Base-by-base conservation (phyloP, 2,113 vertebrate species). In the Pantherophis guttatus region DNA sequence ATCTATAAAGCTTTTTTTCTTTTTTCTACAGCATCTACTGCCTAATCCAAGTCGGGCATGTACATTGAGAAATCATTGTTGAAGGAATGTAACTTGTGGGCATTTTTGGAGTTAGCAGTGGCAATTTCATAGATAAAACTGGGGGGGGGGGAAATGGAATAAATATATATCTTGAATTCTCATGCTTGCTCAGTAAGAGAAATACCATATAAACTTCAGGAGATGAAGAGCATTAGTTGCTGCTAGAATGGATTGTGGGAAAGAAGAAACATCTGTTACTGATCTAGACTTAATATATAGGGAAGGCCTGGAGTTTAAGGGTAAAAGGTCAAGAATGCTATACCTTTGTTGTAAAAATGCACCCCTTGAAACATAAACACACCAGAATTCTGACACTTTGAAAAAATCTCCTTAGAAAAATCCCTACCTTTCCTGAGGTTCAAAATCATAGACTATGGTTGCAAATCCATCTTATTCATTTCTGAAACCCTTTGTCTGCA, bases 191-290 rank as follows among this genome's bases (percentile, higher is more conserved):
- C 93, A 75, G 59, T 94, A 70, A 95, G 26, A 29, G 54, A 94
- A 48, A 87, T 17, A 48, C 94, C 93, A 91, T 91, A 81, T 70
- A 93, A 95, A 91, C 86, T 95, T 95, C 62, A 81, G 92, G 87
- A 94, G 95, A 44, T 65, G 92, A 95, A 70, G 65, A 90, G 19
- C 88, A 89, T 93, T 94, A 93, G 91, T 88, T 94, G 57, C 91
- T 90, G 94, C 93, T 93, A 90, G 44, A 95, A 93, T 0, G 29
- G 3, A 58, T 90, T 17, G 39, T 85, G 57, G 57, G 75, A 95
- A 93, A 94, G 87, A 91, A 92, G 92, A 87, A 96, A 93, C 59
- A 95, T 96, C 93, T 95, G 89, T 93, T 94, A 53, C 23, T 0
- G 86, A 81, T 86, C 52, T 23, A 19, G 52, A 86, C 91, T 87